Base-by-base conservation (phyloP, 2,113 vertebrate genomes). In the Cromileptes altivelis region DNA sequence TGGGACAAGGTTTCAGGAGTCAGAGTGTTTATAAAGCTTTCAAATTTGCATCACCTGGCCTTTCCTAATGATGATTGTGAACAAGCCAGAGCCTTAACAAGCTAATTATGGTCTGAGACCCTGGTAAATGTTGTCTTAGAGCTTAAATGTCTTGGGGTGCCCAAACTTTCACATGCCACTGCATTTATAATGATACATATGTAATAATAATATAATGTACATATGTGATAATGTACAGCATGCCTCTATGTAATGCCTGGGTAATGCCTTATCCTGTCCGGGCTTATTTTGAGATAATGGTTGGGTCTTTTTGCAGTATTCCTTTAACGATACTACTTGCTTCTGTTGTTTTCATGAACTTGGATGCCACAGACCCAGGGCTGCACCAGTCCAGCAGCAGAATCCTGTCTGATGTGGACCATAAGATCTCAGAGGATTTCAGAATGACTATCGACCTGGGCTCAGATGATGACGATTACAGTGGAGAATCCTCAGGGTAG, bases 401-500 rank as follows among this genome's bases (percentile, higher is more conserved):
- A 75, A 18, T 13, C 45, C 49, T 49, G 27, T 27, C 53, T 2
- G 17, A 52, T 17, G 30, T 62, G 60, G 56, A 84, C n/a, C 79
- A 56, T 2, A 19, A 57, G 0, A 0, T 25, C 27, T 23, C 50
- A 3, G 23, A 0, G n/a, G 76, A 75, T 60, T 47, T 37, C 23
- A 37, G 25, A 4, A 25, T 23, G 8, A 33, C 63, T 57, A 23
- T 50, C 60, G 55, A 61, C 25, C 3, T 6, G 57, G 14, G 23
- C 21, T 40, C 80, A 47, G 77, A 82, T 62, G 77, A 89, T 58
- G 77, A 87, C 18, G 87, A 91, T 45, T 60, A 71, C 18, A 64
- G 52, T 2, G 3, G 23, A 0, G 77, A 91, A 40, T 72, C 83
- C 14, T 85, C 86, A 11, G 83, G 79, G 23, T 37, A 37, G 33